Evolutionary conservation across 1,140 invertebrate genomes (phyloP).

Genomic region (Leptestheria dahalacensis): DNA sequence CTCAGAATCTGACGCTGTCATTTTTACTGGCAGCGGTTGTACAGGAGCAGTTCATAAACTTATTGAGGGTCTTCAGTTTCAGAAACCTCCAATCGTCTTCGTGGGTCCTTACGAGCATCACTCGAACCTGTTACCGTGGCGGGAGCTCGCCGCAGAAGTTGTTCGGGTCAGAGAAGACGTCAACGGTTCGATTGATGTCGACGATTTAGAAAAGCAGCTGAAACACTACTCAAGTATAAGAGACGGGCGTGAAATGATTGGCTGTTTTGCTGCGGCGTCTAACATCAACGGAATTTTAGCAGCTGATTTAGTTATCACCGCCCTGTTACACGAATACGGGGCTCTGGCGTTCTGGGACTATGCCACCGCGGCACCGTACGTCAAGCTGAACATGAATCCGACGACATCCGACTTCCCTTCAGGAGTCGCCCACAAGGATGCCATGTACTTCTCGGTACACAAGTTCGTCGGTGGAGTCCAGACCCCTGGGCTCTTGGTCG

Average conservation of each 20-base stretch:
- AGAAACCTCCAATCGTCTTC: conserved; percentile 47
- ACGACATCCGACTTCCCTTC: conserved; percentile 38
- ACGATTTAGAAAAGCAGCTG: conserved; percentile 57
- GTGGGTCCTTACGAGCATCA: conserved; percentile 76
- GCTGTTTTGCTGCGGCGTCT: conserved; percentile 72
- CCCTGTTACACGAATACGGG: conserved; percentile 62
- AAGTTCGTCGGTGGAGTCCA: conserved; percentile 82
- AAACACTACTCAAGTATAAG: background rate
- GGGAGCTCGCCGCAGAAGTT: conserved; percentile 54
- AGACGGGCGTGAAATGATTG: conserved; percentile 41
- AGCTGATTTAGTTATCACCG: conserved; percentile 66
- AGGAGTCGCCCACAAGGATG: conserved; percentile 65
- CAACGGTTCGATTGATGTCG: conserved; percentile 60
- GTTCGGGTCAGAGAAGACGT: conserved; percentile 57
- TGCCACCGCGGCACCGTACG: conserved; percentile 65
- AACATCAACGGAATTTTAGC: conserved; percentile 76
- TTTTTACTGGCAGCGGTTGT: conserved; percentile 59
- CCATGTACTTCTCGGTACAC: conserved; percentile 76
- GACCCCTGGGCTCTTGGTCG: conserved; percentile 58
- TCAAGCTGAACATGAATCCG: conserved; percentile 75
- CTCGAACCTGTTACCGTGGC: conserved; percentile 68
- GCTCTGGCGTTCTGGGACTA: conserved; percentile 83
- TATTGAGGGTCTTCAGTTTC: conserved; percentile 44
- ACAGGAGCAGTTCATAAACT: conserved; percentile 41
- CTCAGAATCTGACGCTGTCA: conserved; percentile 62